Percentiles rank a stretch among this genome's conserved stretches.
phyloP scores from a whole-genome alignment of 92 coral and sea anemone genomes.

The Ricordea florida region DNA sequence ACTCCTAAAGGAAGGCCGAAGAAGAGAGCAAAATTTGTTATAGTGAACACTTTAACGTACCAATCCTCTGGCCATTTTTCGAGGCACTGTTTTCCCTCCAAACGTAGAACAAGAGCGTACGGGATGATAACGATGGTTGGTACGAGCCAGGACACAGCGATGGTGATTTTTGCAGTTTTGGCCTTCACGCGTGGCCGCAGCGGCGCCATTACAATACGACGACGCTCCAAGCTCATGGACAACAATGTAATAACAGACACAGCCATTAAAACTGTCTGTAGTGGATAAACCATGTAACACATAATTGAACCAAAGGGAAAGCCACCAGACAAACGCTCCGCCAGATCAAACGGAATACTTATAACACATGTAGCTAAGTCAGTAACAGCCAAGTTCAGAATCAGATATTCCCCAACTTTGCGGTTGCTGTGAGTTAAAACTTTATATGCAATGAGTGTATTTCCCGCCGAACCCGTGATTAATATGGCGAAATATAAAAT shows the following conservation, averaged over 20 bases:
- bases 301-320: conserved; percentile 86
- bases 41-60: conserved; percentile 81
- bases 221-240: conserved; percentile 92
- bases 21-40: conserved; percentile 72
- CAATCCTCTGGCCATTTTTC: conserved; percentile 83
- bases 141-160: conserved; percentile 74
- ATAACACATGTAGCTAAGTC: conserved; percentile 79
- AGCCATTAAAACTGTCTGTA: conserved; percentile 87
- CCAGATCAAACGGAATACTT: conserved; percentile 90
- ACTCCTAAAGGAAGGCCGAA: conserved; percentile 81
- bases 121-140: conserved; percentile 76
- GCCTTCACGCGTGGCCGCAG: conserved; percentile 63
- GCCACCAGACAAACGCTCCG: conserved; percentile 63
- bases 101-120: conserved; percentile 71
- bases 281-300: conserved; percentile 85
- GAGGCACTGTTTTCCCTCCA: conserved; percentile 72
- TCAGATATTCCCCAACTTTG: conserved; percentile 80
- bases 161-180: conserved; percentile 34
- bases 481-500: conserved; percentile 55
- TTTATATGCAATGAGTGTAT: conserved; percentile 61
- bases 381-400: conserved; percentile 85
- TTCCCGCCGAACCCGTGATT: conserved; percentile 71
- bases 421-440: conserved; percentile 65
- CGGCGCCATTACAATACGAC: conserved; percentile 77
- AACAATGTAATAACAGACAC: conserved; percentile 88